These are phyloP conservation scores for Chiloscyllium plagiosum DNA, from an alignment of 2,113 vertebrate species.

Conservation along the genomic window DNA sequence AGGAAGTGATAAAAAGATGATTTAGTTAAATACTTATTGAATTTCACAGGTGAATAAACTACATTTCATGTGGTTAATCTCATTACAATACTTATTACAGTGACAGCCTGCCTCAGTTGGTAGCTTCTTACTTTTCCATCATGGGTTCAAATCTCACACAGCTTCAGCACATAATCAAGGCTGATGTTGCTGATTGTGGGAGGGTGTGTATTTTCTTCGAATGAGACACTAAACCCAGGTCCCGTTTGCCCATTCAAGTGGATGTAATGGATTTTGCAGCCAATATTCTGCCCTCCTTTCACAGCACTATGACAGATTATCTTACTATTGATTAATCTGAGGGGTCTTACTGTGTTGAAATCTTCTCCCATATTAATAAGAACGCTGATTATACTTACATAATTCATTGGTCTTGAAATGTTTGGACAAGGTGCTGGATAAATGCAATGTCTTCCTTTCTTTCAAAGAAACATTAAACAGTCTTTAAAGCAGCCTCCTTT, in stretches of 20 bases:
- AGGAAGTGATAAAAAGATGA: constrained; percentile 26
- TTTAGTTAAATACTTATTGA: constrained; percentile 28
- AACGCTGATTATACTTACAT: neutral
- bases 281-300: neutral
- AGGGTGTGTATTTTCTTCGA: neutral
- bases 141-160: neutral
- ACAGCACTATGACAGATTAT: neutral
- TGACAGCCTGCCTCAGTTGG: neutral
- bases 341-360: neutral
- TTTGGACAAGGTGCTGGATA: neutral
- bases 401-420: neutral
- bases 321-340: neutral
- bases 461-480: neutral
- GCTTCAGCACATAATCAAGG: neutral
- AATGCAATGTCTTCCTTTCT: neutral
- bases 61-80: constrained; percentile 4
- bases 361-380: neutral
- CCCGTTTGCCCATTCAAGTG: neutral
- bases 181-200: neutral
- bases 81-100: neutral
- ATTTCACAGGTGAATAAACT: constrained; percentile 5
- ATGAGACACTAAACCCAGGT: neutral
- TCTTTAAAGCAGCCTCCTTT: neutral
- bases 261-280: neutral
- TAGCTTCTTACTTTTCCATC: neutral